A percentile compares a stretch with the other conserved stretches of the same genome.
Evolutionary conservation across 1,140 invertebrate genomes (phyloP).

Genomic region (Drosophila kanapiae): DNA sequence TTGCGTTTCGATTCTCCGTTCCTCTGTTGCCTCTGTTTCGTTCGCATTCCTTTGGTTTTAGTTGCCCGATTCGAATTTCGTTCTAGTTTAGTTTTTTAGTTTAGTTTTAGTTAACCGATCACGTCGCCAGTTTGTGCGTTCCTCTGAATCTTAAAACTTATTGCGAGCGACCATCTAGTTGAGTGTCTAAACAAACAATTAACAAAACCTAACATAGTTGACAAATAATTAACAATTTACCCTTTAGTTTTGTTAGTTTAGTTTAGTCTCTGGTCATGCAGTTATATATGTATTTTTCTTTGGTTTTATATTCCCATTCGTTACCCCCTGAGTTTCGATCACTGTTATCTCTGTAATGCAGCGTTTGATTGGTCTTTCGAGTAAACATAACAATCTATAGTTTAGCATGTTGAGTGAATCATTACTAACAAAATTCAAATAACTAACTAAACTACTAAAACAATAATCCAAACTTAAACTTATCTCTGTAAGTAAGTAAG

Average conservation of each 20-base stretch:
- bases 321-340: slow-evolving; percentile 25
- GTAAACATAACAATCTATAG: slow-evolving; percentile 56
- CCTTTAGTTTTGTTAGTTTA: slow-evolving; percentile 67
- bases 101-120: slow-evolving; percentile 46
- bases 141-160: slow-evolving; percentile 46
- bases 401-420: slow-evolving; percentile 75
- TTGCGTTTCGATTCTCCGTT: slow-evolving; percentile 18
- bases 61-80: slow-evolving; percentile 21
- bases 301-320: slow-evolving; percentile 27
- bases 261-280: slow-evolving; percentile 79
- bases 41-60: slow-evolving; percentile 36
- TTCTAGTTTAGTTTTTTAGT: slow-evolving; percentile 27
- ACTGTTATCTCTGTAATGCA: slow-evolving; percentile 66
- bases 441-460: slow-evolving; percentile 41
- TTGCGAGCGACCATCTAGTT: slow-evolving; percentile 54
- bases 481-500: slow-evolving; percentile 51
- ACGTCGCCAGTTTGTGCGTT: slow-evolving; percentile 64
- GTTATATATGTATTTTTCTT: slow-evolving; percentile 20
- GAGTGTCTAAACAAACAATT: slow-evolving; percentile 65
- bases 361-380: slow-evolving; percentile 75
- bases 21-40: slow-evolving; percentile 24
- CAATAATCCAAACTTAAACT: slow-evolving; percentile 41
- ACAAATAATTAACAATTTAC: slow-evolving; percentile 27
- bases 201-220: slow-evolving; percentile 34
- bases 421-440: slow-evolving; percentile 34